Base-by-base conservation (phyloP, 2,113 vertebrate genomes). In the Ptyas mucosa region DNA sequence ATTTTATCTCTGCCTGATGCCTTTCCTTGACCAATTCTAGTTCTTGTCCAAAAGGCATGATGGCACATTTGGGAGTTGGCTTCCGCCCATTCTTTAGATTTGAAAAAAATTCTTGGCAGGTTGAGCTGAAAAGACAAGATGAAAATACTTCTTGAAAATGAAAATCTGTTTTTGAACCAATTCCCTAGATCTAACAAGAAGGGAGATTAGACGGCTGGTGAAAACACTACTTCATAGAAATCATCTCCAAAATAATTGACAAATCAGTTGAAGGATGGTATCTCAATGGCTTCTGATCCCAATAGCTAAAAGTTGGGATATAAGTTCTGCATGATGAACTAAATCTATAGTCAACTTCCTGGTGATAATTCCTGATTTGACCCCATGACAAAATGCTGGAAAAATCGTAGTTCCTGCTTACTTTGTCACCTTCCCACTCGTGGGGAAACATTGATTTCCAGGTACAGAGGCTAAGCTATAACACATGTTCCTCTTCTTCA, bases 121-220 rank as follows among this genome's bases (percentile, higher is more conserved):
- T 93, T 90, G 96, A 10, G 1, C 92, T 92, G 90, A 93, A 95
- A 96, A 94, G 94, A 18, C 91, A 94, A 92, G 90, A 94, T 94
- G 93, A 91, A 92, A 95, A 90, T 94, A 94, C 93, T 94, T 93
- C 95, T 81, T 39, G 93, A 49, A 49, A 49, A 4, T 92, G 94
- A 95, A 96, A 96, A 5, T 43, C 93, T 94, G 86, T 85, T 95
- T 91, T 93, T 96, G 94, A 96, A 96, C 95, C 92, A 95, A 96
- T 95, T 95, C 94, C 94, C 95, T 95, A 94, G 87, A 93, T 85
- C 92, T 88, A 91, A 96, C 92, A 95, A 94, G 94, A 89, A 93
- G 93, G 91, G 49, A 24, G 39, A 86, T 91, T 85, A 49, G 26
- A 55, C 12, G 20, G 75, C 75, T 46, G 11, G 75, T 46, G 52